Base-by-base conservation (phyloP, 2,888 invertebrate species). In the Saturnia japonica region DNA sequence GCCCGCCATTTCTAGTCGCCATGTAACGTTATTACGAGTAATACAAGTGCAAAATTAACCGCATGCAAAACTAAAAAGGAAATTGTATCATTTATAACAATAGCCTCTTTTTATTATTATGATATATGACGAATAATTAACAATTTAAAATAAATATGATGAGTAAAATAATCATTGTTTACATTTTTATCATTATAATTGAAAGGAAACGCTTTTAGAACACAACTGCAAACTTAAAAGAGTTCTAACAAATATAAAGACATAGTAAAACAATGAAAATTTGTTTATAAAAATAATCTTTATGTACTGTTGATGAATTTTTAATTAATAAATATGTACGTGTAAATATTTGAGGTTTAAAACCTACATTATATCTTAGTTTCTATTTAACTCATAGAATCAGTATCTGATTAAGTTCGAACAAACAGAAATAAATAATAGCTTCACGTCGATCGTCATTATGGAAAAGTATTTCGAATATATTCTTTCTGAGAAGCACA, bases 1-100 rank as follows among this genome's bases (percentile, higher is more conserved):
- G 84, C 81, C 82, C 83, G 88, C 87, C 88, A 88, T 90, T 91
- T 90, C 93, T 91, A 91, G 88, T 84, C 83, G 80, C 83, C 85
- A 78, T 84, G 84, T 88, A 85, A 85, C 85, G 82, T 84, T 84
- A 76, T 74, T n/a, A n/a, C n/a, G n/a, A n/a, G n/a, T n/a, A n/a
- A n/a, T n/a, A 76, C 74, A 80, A 77, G 80, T 77, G 80, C 78
- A 81, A 78, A 81, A 72, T 54, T 57, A 71, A 71, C 75, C 75
- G 72, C 73, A 72, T 68, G 70, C 66, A 64, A 34, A 64, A 64
- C 19, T 57, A 12, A 25, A 57, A 14, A 25, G 4, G 25, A 3
- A 4, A 2, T 22, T 60, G 3, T 60, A 19, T 19, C 19, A 51
- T 19, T 6, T 51, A 2, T 51, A 19, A 51, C 16, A 51, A 51